Evolutionary conservation across 2,113 vertebrate genomes (phyloP), one percentile per base, ranked within the genome.

Genomic region (Noctilio leporinus): DNA sequence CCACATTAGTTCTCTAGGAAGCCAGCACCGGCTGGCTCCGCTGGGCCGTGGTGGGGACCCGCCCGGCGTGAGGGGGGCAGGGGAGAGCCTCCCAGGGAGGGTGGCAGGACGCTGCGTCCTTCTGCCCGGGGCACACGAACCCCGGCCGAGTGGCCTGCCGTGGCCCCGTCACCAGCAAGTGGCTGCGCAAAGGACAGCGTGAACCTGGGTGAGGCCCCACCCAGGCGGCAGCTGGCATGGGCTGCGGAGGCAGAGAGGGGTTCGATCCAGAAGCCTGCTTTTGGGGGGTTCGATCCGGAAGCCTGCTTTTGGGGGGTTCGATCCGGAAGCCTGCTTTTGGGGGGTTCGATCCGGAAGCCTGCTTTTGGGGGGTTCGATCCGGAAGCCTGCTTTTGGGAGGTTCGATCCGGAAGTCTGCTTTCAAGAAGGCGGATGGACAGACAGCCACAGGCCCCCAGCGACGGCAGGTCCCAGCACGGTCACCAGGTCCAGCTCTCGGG

Each of bases 11-110:
- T 98, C 97, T 97, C 70, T 96, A 94, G 96, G 97, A 95, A 97
- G 96, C 98, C 96, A 98, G 98, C 98, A 97, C 97, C 97, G 97
- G 96, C 97, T 94, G 94, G 95, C 97, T 96, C 97, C 95, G 95
- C 97, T 95, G 55, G 90, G 97, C 85, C 96, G 97, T 97, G 89
- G 96, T 96, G 95, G 97, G 97, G 98, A 97, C 96, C 95, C 86
- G 96, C 93, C 93, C 65, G 80, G 84, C 67, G 95, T 97, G 95
- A 69, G 97, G 97, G 88, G 94, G 89, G 95, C 96, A n/a, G n/a
- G n/a, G 96, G 97, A 97, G 96, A 97, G 96, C 89, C 88, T 93
- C 95, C 96, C 88, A 47, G 69, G 1, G 33, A 28, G 30, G 64
- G 59, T 17, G 0, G 4, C 2, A 45, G 12, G 47, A 33, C 16